Conservation (phyloP, 2,888 invertebrate genomes). For the Apodemia zela region DNA sequence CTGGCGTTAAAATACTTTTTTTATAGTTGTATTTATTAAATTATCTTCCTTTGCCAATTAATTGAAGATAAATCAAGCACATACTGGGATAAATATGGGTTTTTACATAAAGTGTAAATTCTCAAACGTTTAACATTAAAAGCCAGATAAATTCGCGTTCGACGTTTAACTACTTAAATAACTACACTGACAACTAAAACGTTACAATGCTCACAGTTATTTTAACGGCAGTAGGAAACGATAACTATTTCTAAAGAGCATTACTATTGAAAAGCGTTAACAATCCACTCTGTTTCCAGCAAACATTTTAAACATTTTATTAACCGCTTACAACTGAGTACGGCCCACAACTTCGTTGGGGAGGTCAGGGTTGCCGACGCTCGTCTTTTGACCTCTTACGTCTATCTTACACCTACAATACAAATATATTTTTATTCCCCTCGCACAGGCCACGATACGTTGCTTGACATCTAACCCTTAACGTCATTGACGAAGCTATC, state of each 20-base stretch:
- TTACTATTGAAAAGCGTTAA: slow-evolving; percentile 40
- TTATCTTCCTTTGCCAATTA: no score
- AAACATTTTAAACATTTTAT: slow-evolving; percentile 38
- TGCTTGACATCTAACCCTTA: slow-evolving; percentile 76
- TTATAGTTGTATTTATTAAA: no score
- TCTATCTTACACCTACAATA: slow-evolving; percentile 45
- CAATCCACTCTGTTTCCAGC: slow-evolving; percentile 36
- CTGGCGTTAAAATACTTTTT: no score
- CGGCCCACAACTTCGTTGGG: slow-evolving; percentile 60
- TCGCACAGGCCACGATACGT: slow-evolving; percentile 73
- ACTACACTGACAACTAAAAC: slow-evolving; percentile 36
- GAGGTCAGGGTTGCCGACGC: slow-evolving; percentile 77
- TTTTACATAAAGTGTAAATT: slow-evolving; percentile 11
- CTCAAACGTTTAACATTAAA: slow-evolving; percentile 20
- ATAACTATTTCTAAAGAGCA: slow-evolving; percentile 39
- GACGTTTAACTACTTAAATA: slow-evolving; percentile 30
- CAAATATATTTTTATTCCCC: slow-evolving; percentile 44
- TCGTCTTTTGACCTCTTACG: slow-evolving; percentile 73
- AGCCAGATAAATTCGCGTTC: slow-evolving; percentile 22
- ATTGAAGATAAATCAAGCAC: no score
- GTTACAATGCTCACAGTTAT: slow-evolving; percentile 43
- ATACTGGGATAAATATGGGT: neutral
- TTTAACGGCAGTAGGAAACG: slow-evolving; percentile 46
- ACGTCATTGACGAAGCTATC: slow-evolving; percentile 69
- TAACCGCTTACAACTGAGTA: slow-evolving; percentile 42